Percentiles rank a stretch among this genome's conserved stretches.
phyloP scores from a whole-genome alignment of 2,797 vertebrate species.

The Pagetopsis macropterus region DNA sequence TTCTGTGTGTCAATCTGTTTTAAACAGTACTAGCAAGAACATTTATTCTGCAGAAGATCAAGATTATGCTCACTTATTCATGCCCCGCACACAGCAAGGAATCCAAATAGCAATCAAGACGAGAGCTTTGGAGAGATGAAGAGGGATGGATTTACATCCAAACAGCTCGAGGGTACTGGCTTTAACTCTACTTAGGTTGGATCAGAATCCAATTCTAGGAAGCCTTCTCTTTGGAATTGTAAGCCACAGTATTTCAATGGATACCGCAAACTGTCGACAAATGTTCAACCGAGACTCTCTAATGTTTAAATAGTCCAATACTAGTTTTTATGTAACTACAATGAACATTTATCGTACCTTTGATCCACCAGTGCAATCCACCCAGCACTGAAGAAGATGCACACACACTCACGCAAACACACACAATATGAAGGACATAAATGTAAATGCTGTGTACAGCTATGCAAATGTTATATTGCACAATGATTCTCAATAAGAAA shows the following conservation, averaged over 20 bases:
- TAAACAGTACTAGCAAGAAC: constrained; percentile 40
- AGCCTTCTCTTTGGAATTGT: constrained; percentile 70
- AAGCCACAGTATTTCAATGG: constrained; percentile 65
- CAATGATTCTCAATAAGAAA: constrained; percentile 35
- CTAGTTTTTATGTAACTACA: constrained; percentile 50
- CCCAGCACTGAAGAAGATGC: constrained; percentile 1
- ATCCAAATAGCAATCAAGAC: constrained; percentile 78
- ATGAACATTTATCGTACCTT: constrained; percentile 47
- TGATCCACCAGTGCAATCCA: constrained; percentile 41
- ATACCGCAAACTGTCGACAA: constrained; percentile 61
- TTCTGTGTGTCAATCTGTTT: constrained; percentile 31
- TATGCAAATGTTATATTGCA: constrained; percentile 24
- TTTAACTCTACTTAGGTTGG: constrained; percentile 77
- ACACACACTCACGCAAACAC: constrained; percentile 18
- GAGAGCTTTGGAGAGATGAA: constrained; percentile 77
- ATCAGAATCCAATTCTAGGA: constrained; percentile 74
- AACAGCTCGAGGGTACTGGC: constrained; percentile 75
- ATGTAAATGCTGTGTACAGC: constrained; percentile 23
- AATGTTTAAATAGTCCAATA: constrained; percentile 55
- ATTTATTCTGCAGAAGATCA: constrained; percentile 67
- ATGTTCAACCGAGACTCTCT: constrained; percentile 55
- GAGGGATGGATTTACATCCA: constrained; percentile 79
- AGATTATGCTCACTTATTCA: constrained; percentile 70
- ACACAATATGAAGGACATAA: background rate
- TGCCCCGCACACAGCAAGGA: constrained; percentile 58